phyloP scores from a whole-genome alignment of 2,797 vertebrate genomes.

The Galagoides demidoff region DNA sequence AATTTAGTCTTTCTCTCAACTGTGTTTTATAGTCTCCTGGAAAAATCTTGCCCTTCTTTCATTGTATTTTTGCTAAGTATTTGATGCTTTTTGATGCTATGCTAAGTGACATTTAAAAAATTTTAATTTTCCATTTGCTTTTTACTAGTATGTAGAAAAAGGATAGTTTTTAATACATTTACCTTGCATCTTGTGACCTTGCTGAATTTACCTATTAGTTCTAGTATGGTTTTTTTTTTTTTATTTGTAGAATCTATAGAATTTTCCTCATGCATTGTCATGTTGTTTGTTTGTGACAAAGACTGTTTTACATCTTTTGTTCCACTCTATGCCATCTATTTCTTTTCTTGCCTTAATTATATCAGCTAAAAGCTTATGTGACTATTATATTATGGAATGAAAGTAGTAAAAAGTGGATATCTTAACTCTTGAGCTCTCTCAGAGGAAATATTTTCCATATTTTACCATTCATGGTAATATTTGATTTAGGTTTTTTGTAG shows the following conservation, averaged over 20 bases:
- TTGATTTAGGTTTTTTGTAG: constrained; percentile 6
- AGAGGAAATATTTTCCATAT: not conserved
- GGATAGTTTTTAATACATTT: not conserved
- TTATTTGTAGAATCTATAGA: not conserved
- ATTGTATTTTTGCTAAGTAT: not conserved
- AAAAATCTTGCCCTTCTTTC: not conserved
- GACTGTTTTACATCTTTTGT: not conserved
- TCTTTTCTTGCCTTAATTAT: not conserved
- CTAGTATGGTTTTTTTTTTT: not conserved
- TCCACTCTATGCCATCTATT: not conserved
- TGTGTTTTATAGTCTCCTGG: not conserved
- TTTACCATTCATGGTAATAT: not conserved
- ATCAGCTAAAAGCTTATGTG: not conserved
- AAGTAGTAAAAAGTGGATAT: not conserved
- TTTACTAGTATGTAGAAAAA: not conserved
- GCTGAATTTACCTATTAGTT: not conserved
- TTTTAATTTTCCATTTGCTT: constrained; percentile 6
- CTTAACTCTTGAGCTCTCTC: not conserved
- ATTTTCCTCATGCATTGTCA: not conserved
- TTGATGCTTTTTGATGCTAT: not conserved
- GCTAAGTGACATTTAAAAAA: not conserved
- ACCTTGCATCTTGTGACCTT: not conserved
- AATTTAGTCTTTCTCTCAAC: not conserved
- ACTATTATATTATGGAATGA: not conserved
- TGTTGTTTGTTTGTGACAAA: not conserved